Base-by-base conservation (phyloP, 2,888 invertebrate genomes). In the Hesperia comma region DNA sequence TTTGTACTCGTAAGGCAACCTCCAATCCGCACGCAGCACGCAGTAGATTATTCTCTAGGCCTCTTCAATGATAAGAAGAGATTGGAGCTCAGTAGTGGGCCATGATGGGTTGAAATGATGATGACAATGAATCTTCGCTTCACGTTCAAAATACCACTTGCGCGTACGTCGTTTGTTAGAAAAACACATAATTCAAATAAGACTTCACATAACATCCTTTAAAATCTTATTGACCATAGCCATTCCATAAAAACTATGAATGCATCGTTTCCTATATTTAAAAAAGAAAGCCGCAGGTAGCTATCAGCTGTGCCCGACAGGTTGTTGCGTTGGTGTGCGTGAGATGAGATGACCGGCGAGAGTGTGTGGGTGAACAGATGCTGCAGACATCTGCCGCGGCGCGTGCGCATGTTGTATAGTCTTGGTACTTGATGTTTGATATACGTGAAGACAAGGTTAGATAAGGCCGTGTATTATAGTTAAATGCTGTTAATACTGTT, bases 351-450 rank as follows among this genome's bases (percentile, higher is more conserved):
- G 63, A 63, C 12, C 46, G 32, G 14, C 33, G 32, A 4, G 5
- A 14, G 0, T 68, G 77, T 76, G 77, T 74, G 86, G 75, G 83
- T 77, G 83, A 69, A 71, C 90, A 92, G 91, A 92, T 92, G 92
- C 92, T 90, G 90, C 69, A 80, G 54, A 83, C 92, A 92, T 87
- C 91, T 92, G 92, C 90, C 87, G 81, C 74, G 67, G 82, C 85
- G 82, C 87, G 86, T 84, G 89, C 88, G 79, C 79, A 55, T 5
- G 37, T 43, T 5, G 0, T 7, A 70, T 19, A 12, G 15, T 79
- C 71, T 89, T 88, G 87, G 78, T 87, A 82, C 80, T 85, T 81
- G 71, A 46, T 37, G 37, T 19, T 33, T 61, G 51, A 51, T 51
- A 51, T 12, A 21, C 51, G 19, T 21, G 46, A 49, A 7, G 37